These are phyloP conservation scores for Aspidapion aeneum DNA, from an alignment of 2,888 invertebrate genomes.

Conservation along the genomic window DNA sequence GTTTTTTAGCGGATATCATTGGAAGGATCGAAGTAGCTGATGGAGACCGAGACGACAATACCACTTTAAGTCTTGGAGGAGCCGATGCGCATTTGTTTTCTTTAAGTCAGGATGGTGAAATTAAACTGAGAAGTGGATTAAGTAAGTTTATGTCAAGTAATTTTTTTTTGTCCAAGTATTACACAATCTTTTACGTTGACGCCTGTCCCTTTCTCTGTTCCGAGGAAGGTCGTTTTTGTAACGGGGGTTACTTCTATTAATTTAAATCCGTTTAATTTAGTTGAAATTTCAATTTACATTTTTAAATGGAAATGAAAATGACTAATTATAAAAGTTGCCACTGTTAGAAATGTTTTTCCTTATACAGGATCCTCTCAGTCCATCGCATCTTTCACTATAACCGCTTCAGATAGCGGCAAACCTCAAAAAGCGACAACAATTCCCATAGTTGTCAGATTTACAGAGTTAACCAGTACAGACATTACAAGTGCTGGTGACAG, in stretches of 20 bases:
- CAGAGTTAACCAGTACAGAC: slow-evolving; percentile 35
- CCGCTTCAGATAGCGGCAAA: slow-evolving; percentile 79
- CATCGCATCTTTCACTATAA: slow-evolving; percentile 70
- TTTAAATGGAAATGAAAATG: too few species aligned
- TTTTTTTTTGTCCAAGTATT: too few species aligned
- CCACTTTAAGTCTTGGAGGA: slow-evolving; percentile 62
- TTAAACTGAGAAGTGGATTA: slow-evolving; percentile 53
- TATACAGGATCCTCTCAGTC: slow-evolving; percentile 43
- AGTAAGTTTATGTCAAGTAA: slow-evolving; percentile 21
- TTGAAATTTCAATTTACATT: too few species aligned
- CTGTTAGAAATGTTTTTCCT: too few species aligned
- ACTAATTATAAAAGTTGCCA: too few species aligned
- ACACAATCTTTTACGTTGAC: too few species aligned
- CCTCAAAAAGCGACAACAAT: slow-evolving; percentile 77
- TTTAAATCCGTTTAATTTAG: background rate
- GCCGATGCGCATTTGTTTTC: slow-evolving; percentile 51
- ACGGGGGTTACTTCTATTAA: too few species aligned
- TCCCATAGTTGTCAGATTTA: slow-evolving; percentile 64
- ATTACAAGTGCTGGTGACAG: slow-evolving; percentile 4
- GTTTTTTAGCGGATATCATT: slow-evolving; percentile 45
- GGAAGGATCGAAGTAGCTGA: slow-evolving; percentile 82
- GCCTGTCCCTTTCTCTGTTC: too few species aligned
- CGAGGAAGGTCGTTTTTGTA: too few species aligned
- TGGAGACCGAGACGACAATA: slow-evolving; percentile 74
- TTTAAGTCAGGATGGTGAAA: slow-evolving; percentile 63